These are phyloP conservation scores for Drosophila ogumai DNA, from an alignment of 1,140 invertebrate genomes.

Conservation along the genomic window DNA sequence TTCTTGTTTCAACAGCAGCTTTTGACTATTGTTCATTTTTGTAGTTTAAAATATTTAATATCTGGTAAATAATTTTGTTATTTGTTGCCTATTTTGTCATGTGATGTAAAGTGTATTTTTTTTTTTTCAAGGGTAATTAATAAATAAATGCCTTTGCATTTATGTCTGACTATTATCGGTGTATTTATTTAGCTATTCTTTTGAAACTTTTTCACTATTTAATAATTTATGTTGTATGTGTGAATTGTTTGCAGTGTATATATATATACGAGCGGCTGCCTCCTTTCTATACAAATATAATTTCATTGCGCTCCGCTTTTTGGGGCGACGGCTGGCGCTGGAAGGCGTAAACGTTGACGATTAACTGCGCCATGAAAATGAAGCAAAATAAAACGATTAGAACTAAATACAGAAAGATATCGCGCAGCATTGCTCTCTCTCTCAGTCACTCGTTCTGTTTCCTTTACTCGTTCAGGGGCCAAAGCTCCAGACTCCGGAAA, in stretches of 20 bases:
- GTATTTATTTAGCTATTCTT: background rate
- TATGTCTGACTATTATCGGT: background rate
- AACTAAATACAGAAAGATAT: slow-evolving; percentile 84
- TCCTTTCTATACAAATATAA: slow-evolving; percentile 78
- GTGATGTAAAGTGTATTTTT: background rate
- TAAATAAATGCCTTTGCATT: background rate
- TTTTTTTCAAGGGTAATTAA: background rate
- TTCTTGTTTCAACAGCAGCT: background rate
- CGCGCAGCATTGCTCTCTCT: slow-evolving; percentile 72
- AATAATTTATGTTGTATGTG: too few species aligned
- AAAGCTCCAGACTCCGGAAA: slow-evolving; percentile 41
- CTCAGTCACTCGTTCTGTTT: background rate
- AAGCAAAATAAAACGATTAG: slow-evolving; percentile 85
- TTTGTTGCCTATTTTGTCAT: background rate
- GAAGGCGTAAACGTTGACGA: slow-evolving; percentile 84
- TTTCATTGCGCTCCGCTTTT: slow-evolving; percentile 77
- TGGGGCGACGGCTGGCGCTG: slow-evolving; percentile 77
- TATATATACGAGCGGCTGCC: background rate
- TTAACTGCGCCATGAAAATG: slow-evolving; percentile 85
- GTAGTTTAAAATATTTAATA: background rate
- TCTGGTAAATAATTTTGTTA: background rate
- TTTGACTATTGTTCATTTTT: background rate
- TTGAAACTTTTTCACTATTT: background rate
- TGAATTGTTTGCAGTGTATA: background rate
- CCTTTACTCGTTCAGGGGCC: slow-evolving; percentile 41